A percentile compares a stretch with the other conserved stretches of the same genome.
Conservation (phyloP, 2,888 invertebrate species). For the Meta bourneti region DNA sequence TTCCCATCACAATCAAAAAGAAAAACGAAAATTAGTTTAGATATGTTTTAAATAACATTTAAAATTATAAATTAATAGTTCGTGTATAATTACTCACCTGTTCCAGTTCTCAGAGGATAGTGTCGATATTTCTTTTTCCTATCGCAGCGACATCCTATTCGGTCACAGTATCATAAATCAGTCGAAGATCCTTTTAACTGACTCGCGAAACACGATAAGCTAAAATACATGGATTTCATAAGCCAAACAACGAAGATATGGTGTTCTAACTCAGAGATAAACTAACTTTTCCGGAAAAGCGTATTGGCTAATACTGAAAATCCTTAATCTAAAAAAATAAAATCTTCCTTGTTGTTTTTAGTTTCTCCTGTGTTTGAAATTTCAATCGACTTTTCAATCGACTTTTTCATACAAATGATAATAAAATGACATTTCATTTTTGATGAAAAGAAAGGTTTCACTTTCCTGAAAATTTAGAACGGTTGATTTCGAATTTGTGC, state of each 20-base stretch:
- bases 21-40: too few species aligned
- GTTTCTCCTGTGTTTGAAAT: too few species aligned
- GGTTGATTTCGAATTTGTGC: too few species aligned
- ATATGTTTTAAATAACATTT: too few species aligned
- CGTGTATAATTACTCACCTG: constrained; percentile 7
- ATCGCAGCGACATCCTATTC: neutral
- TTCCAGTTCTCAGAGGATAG: neutral
- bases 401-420: too few species aligned
- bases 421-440: too few species aligned
- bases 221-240: neutral
- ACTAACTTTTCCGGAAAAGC: neutral
- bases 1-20: too few species aligned
- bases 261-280: neutral
- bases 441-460: too few species aligned
- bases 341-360: too few species aligned
- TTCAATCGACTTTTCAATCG: too few species aligned
- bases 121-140: neutral
- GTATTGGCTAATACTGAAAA: neutral
- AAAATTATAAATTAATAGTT: neutral
- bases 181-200: neutral
- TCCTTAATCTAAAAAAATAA: too few species aligned
- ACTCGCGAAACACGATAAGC: neutral
- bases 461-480: too few species aligned
- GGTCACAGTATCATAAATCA: constrained; percentile 2
- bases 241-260: neutral